Evolutionary conservation across 2,888 invertebrate genomes (phyloP), one percentile per base, ranked within the genome.

Genomic region (Eupithecia exiguata): DNA sequence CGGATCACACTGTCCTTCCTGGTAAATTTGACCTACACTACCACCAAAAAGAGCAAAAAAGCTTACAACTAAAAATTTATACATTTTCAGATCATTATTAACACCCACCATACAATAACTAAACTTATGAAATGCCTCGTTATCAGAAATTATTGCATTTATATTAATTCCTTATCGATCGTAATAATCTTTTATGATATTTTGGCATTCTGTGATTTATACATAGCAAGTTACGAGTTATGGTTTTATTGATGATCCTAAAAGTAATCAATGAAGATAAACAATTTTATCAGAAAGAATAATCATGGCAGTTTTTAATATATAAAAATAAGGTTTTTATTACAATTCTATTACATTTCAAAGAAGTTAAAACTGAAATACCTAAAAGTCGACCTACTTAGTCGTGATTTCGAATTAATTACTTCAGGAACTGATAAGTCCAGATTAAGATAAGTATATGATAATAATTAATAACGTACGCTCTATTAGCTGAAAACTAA

Each of bases 11-110:
- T 88, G 90, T 85, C 91, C 91, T 74, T 80, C 30, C 75, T 91
- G 90, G 40, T 90, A 72, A 21, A 91, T 80, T 75, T 92, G 91
- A 63, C 86, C 89, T 63, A 84, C 84, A 87, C 87, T 85, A 76
- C 81, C 81, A 78, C 84, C 80, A 61, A 90, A 74, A 43, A 88
- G 80, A 81, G 88, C 87, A 69, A 88, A 14, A 16, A 88, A 74
- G 82, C 85, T 83, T 81, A 90, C 78, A 81, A 90, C 81, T 84
- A 92, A 70, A 76, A 83, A 79, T 76, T 83, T 87, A 63, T 74
- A 82, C 89, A 91, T 91, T 78, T 84, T 89, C 83, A 86, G 82
- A 88, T 89, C 91, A 92, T 77, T 78, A 86, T 83, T 74, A 40
- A 68, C 69, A 69, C 81, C 85, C 86, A 85, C 86, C 78, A 74